Percentiles rank a stretch among this genome's conserved stretches.
Evolutionary conservation across 1,140 invertebrate genomes (phyloP).

Genomic region (Drosophila eugracilis): DNA sequence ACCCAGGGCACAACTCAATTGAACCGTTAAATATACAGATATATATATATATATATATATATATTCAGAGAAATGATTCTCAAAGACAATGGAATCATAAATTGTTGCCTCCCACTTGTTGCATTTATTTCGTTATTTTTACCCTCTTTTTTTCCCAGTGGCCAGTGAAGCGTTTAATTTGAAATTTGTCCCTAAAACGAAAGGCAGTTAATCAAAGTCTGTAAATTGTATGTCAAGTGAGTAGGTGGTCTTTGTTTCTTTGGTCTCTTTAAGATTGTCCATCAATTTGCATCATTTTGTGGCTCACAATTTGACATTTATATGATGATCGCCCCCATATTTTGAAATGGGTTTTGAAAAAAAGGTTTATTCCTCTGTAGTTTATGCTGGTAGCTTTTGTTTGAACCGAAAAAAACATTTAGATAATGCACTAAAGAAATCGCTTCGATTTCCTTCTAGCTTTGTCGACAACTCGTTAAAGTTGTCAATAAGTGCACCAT

Average conservation of each 20-base stretch:
- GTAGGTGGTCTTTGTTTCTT: constrained; percentile 55
- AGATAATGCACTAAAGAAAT: constrained; percentile 52
- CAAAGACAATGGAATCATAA: constrained; percentile 52
- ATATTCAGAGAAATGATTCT: constrained; percentile 33
- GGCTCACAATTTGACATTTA: constrained; percentile 46
- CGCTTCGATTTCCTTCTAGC: constrained; percentile 33
- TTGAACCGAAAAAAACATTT: constrained; percentile 66
- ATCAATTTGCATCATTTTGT: constrained; percentile 56
- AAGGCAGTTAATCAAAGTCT: constrained; percentile 59
- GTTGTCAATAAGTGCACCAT: constrained; percentile 83
- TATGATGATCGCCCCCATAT: constrained; percentile 44
- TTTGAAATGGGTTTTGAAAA: neutral
- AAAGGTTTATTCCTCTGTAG: constrained; percentile 3
- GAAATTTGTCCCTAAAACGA: constrained; percentile 64
- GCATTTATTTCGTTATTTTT: constrained; percentile 12
- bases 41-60: constrained; percentile 4
- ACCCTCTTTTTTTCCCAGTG: constrained; percentile 43
- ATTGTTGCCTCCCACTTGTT: constrained; percentile 35
- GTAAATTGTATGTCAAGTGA: constrained; percentile 8
- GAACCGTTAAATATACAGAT: constrained; percentile 61
- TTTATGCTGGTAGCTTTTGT: constrained; percentile 49
- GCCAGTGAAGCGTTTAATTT: constrained; percentile 70
- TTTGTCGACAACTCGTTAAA: constrained; percentile 71
- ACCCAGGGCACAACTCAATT: constrained; percentile 44
- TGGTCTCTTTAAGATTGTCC: constrained; percentile 31